These are phyloP conservation scores for Gnathonemus echidnorhynchus DNA, from an alignment of 2,113 vertebrate genomes.

Conservation along the genomic window DNA sequence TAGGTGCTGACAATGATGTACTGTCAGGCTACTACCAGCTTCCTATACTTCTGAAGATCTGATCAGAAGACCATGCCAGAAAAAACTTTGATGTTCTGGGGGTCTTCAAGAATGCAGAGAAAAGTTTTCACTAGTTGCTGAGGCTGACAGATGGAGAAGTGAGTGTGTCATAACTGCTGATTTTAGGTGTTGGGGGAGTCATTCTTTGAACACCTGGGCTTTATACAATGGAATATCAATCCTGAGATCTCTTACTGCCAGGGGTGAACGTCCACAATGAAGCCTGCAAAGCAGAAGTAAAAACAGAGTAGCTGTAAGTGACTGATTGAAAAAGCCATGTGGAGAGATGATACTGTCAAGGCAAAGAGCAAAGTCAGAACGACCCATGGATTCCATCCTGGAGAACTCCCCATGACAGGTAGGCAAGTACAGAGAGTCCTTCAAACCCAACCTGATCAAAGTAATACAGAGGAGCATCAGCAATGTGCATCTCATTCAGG, in stretches of 20 bases:
- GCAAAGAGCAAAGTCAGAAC: neutral
- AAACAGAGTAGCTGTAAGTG: neutral
- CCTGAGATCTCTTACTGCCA: neutral
- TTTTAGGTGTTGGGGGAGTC: neutral
- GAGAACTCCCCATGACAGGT: neutral
- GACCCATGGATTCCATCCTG: neutral
- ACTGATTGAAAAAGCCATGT: neutral
- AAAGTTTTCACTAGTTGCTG: neutral
- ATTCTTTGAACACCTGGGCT: neutral
- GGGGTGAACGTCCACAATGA: neutral
- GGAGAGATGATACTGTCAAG: neutral
- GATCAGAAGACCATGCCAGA: neutral
- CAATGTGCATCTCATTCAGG: neutral
- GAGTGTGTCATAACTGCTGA: neutral
- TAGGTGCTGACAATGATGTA: neutral
- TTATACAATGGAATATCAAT: neutral
- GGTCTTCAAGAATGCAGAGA: neutral
- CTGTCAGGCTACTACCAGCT: too few species aligned
- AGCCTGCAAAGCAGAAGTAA: neutral
- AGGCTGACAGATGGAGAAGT: neutral
- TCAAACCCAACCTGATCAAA: neutral
- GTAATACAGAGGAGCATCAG: too few species aligned
- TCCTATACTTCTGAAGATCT: neutral
- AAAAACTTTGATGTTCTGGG: neutral
- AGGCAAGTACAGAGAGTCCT: neutral